Base-by-base conservation (phyloP, 2,888 invertebrate genomes). In the Xanthorhoe designata region DNA sequence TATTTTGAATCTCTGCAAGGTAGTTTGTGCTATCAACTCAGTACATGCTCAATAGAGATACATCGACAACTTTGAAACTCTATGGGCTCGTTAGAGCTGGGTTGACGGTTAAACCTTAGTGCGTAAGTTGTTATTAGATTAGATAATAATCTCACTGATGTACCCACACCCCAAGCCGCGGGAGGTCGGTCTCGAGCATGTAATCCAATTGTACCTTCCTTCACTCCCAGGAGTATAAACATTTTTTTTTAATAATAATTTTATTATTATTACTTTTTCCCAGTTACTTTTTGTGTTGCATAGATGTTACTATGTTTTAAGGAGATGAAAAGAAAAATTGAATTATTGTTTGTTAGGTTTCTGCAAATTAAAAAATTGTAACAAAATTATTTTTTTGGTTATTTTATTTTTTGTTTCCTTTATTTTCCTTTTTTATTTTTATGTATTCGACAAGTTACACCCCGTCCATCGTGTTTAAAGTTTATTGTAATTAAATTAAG, bases 221-320 rank as follows among this genome's bases (percentile, higher is more conserved):
- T 86, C 86, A 94, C 92, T 92, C 93, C 77, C 81, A 79, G 93
- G 94, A 94, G 94, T 93, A 92, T 94, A 94, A 94, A 92, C 58
- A 84, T 87, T 89, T 81, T 89, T 89, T 88, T 91, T 90, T 67
- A 72, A 69, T 64, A 66, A 71, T 74, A 70, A 66, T 71, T 84
- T 84, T 86, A 89, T 88, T 90, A 86, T 84, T 86, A 84, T 80
- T 86, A 84, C 85, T 83, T 87, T 90, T 88, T 85, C 89, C 90
- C 89, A 89, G 91, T 92, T 92, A 91, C 83, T 89, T 90, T 93
- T 94, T 94, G 93, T 94, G 92, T 94, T 94, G 91, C 93, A 92
- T 94, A 94, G 92, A 94, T 94, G 94, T 94, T 94, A 94, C 93
- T 94, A 94, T 93, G 94, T 94, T 94, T 92, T 94, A 92, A 91